Evolutionary conservation across 1,140 invertebrate species (phyloP), one percentile per base, ranked within the genome.

Genomic region (Pseudomyrmex concolor): DNA sequence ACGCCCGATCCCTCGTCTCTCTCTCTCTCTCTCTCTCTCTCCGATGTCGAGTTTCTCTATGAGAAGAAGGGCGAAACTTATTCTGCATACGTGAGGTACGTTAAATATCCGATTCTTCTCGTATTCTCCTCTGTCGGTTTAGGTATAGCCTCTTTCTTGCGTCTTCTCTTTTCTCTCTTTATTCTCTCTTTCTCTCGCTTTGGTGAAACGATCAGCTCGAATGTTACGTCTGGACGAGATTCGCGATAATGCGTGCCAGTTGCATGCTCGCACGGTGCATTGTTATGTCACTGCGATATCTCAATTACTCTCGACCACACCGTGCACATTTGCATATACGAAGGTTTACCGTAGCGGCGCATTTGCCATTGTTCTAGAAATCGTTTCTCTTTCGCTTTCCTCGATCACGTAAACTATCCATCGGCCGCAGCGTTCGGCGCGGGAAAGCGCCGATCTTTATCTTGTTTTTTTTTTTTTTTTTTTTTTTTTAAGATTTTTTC

Each of bases 221-320:
- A 66, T 80, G 71, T 84, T 77, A 54, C 66, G 80, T 78, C 74
- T 70, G 83, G 73, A 73, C 62, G 83, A 87, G 77, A 78, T 77
- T 83, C 72, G 67, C 57, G 84, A 88, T 86, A 86, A 88, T 83
- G 84, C 78, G 86, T 87, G 72, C 72, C 86, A 84, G 83, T 68
- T 86, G 83, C 64, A 72, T 64, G 50, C 54, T 55, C 34, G 70
- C 68, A 72, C 62, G 25, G 50, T 60, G 71, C 74, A 89, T 88
- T 88, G 87, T 89, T 89, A 89, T 83, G 86, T 89, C 86, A 88
- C 71, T 70, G 84, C 43, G 84, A 88, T 89, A 89, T 89, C 86
- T 89, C 87, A 88, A 86, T 89, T 85, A 88, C 34, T 43, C 12
- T 62, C n/a, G 60, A 55, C 84, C 60, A 60, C 54, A 57, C 70